Percentiles rank a stretch among this genome's conserved stretches.
Conservation (phyloP, 2,797 vertebrate genomes). For the Telmatherina bonti region DNA sequence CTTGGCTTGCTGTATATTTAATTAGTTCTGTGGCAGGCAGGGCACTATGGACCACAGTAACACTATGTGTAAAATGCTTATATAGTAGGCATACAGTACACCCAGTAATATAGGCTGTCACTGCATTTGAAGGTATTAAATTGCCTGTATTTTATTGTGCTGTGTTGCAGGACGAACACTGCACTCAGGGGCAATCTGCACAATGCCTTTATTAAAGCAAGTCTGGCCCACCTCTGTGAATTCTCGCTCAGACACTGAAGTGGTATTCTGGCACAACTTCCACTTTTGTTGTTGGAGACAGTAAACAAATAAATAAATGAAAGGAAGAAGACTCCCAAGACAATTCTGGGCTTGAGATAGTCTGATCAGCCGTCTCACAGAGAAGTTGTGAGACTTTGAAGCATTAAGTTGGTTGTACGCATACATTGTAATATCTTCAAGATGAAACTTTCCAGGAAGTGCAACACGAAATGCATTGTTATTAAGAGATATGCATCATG, state of each 20-base stretch:
- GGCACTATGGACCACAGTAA: slow-evolving; percentile 30
- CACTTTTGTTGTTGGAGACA: slow-evolving; percentile 32
- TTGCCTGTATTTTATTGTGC: slow-evolving; percentile 57
- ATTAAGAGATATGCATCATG: neutral
- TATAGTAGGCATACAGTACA: slow-evolving; percentile 12
- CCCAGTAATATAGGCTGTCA: slow-evolving; percentile 21
- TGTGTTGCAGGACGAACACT: slow-evolving; percentile 37
- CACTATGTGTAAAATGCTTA: slow-evolving; percentile 26
- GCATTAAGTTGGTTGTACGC: neutral
- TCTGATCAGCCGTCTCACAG: slow-evolving; percentile 7
- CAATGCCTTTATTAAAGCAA: slow-evolving; percentile 62
- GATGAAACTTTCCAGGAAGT: neutral
- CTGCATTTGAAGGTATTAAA: slow-evolving; percentile 46
- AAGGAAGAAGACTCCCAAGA: slow-evolving; percentile 22
- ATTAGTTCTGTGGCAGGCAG: slow-evolving; percentile 42
- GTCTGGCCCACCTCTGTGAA: slow-evolving; percentile 37
- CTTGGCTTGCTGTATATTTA: slow-evolving; percentile 44
- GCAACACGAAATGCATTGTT: neutral
- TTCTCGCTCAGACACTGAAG: slow-evolving; percentile 40
- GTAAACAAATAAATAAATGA: slow-evolving; percentile 50
- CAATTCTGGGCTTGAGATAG: slow-evolving; percentile 11
- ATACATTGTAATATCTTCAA: neutral
- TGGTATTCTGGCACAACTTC: slow-evolving; percentile 44
- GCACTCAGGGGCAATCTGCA: slow-evolving; percentile 42
- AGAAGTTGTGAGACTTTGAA: slow-evolving; percentile 12